Percentiles rank a stretch among this genome's conserved stretches.
These are phyloP conservation scores for Chelon labrosus DNA, from an alignment of 2,797 vertebrate species.

Conservation along the genomic window DNA sequence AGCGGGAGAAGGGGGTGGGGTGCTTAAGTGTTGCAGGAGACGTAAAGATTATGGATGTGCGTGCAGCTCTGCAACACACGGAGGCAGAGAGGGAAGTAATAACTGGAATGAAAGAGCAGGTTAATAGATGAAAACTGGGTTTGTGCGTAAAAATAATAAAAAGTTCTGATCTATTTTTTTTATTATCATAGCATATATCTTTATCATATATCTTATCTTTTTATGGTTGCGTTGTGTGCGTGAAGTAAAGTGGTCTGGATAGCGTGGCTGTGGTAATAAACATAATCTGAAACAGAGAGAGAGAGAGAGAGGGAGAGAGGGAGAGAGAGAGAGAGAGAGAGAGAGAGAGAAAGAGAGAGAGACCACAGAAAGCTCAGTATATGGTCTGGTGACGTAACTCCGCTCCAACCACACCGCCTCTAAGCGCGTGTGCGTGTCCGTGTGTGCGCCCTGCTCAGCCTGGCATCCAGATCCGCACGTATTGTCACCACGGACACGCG, in stretches of 20 bases:
- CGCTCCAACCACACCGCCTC: conserved; percentile 8
- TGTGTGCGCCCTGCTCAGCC: conserved; percentile 9
- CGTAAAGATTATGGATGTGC: background rate
- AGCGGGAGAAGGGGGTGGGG: background rate
- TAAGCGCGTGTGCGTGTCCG: background rate
- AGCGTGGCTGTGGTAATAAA: too few relatives aligned
- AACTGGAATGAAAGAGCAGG: too few relatives aligned
- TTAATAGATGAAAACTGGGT: too few relatives aligned
- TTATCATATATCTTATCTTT: too few relatives aligned
- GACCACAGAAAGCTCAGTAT: conserved; percentile 19
- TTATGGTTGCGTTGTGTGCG: too few relatives aligned
- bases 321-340: background rate
- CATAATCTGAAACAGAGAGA: background rate
- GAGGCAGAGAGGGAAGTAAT: background rate
- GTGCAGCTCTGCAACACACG: background rate
- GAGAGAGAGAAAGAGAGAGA: conserved; percentile 6
- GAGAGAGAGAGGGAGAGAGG: conserved; percentile 9
- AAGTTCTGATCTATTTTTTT: too few relatives aligned
- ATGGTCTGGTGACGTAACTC: conserved; percentile 69
- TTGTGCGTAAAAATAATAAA: too few relatives aligned
- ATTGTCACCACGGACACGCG: background rate
- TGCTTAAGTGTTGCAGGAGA: background rate
- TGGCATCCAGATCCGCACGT: background rate
- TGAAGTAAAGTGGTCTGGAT: too few relatives aligned
- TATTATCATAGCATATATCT: too few relatives aligned